These are phyloP conservation scores for Hemibagrus guttatus DNA, from an alignment of 2,797 vertebrate species.

Conservation along the genomic window DNA sequence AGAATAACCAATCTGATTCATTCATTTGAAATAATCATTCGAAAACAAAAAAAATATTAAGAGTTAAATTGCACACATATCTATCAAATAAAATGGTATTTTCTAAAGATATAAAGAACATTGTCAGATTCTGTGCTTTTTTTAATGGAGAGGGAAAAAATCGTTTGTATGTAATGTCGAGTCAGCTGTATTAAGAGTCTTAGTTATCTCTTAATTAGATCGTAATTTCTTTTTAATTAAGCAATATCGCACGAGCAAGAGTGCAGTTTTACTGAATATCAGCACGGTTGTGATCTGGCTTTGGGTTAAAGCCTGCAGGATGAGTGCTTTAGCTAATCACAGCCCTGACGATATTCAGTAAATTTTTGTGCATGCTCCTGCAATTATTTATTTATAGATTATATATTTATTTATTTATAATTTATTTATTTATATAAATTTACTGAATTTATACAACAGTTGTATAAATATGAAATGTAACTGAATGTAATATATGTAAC, in stretches of 20 bases:
- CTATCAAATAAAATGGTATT: background rate
- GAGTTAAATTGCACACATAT: background rate
- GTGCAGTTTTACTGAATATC: background rate
- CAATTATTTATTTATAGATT: no score
- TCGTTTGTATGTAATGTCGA: background rate
- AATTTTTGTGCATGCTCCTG: background rate
- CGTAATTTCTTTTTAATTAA: background rate
- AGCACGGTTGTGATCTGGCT: background rate
- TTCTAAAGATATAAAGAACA: background rate
- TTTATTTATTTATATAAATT: no score
- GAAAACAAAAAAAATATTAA: no score
- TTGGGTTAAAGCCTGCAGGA: background rate
- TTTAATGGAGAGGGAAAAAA: background rate
- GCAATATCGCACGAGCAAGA: background rate
- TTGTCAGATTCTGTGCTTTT: background rate
- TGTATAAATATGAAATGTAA: background rate
- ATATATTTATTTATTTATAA: no score
- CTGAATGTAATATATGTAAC: accelerated
- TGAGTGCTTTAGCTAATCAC: no score
- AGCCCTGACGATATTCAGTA: background rate
- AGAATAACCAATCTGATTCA: background rate
- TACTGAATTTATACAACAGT: background rate
- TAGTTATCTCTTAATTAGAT: background rate
- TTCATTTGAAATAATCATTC: no score
- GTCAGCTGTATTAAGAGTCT: background rate